Conservation (phyloP, 2,113 vertebrate species). For the Spheniscus mendiculus region DNA sequence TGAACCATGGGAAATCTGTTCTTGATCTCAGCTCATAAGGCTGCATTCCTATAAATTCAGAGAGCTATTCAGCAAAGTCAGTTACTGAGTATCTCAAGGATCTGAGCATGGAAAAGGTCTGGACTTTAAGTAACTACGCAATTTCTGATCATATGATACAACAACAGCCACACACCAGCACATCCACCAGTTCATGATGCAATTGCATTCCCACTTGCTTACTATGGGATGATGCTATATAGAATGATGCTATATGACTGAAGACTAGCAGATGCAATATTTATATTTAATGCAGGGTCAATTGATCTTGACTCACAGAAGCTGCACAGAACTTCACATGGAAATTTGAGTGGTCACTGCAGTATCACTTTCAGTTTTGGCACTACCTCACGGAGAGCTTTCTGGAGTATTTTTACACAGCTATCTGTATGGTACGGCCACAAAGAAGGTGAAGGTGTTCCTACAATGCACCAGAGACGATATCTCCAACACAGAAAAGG, state of each 20-base stretch:
- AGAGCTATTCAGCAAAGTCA: background rate
- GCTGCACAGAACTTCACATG: background rate
- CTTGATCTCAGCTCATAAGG: background rate
- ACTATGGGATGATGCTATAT: background rate
- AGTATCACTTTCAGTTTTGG: background rate
- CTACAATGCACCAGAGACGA: background rate
- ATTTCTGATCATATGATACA: background rate
- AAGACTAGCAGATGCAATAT: background rate
- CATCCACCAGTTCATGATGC: background rate
- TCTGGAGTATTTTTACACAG: background rate
- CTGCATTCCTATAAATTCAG: background rate
- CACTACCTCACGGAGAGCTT: background rate
- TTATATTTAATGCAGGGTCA: background rate
- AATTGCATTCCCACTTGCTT: background rate
- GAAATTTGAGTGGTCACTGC: background rate
- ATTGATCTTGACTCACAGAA: background rate
- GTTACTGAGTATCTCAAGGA: background rate
- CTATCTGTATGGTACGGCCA: background rate
- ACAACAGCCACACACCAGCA: background rate
- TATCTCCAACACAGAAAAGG: background rate
- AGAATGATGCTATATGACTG: background rate
- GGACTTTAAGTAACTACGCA: background rate
- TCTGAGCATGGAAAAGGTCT: background rate
- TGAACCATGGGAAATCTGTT: background rate
- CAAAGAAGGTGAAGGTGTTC: background rate